Percentiles rank a stretch among this genome's conserved stretches.
Conservation (phyloP, 2,888 invertebrate species). For the Cheilosia vulpina region DNA sequence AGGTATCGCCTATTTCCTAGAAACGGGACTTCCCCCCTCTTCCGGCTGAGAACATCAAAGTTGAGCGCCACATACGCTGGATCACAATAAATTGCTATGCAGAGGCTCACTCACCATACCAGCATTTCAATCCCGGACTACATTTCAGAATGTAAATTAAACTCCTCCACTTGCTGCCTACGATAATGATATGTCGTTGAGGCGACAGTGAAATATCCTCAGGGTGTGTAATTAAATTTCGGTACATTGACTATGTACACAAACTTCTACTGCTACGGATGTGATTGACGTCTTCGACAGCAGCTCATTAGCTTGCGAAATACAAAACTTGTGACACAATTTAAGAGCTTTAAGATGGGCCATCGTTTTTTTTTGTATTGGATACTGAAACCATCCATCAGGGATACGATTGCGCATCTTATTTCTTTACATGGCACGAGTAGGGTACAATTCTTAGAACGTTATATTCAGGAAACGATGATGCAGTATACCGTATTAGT, state of each 20-base stretch:
- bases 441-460: too few relatives aligned
- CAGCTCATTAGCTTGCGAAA: too few relatives aligned
- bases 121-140: background rate
- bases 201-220: background rate
- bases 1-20: constrained; percentile 3
- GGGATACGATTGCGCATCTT: too few relatives aligned
- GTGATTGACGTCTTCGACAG: background rate
- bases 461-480: too few relatives aligned
- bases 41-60: constrained; percentile 25
- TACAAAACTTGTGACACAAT: too few relatives aligned
- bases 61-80: background rate
- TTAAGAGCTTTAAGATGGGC: too few relatives aligned
- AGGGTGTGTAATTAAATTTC: constrained; percentile 26
- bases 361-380: too few relatives aligned
- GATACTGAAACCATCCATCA: too few relatives aligned
- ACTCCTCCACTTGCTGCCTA: constrained; percentile 3
- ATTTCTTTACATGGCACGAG: too few relatives aligned
- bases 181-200: constrained; percentile 13
- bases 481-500: too few relatives aligned
- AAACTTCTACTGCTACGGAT: background rate
- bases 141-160: constrained; percentile 37
- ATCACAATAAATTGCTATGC: constrained; percentile 46
- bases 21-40: background rate
- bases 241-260: background rate
- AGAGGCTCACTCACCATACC: constrained; percentile 9